phyloP scores from a whole-genome alignment of 2,888 invertebrate genomes.

The Sesamia inferens region DNA sequence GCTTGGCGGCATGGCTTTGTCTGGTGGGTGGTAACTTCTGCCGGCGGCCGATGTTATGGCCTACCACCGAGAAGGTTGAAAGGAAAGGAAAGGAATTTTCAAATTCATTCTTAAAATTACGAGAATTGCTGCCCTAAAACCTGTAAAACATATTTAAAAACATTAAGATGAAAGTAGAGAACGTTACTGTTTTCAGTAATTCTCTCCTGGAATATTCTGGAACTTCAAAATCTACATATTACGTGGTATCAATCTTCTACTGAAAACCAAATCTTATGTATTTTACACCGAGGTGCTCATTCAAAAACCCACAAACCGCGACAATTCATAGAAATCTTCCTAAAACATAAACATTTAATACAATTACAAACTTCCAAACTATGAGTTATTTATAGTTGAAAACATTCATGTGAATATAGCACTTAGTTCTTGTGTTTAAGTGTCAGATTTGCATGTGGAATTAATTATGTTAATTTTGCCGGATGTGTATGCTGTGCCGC shows the following conservation, averaged over 20 bases:
- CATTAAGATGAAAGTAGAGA: neutral
- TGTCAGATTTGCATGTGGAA: conserved; percentile 49
- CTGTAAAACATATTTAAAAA: neutral
- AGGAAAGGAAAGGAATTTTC: too few species aligned
- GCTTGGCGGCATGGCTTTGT: too few species aligned
- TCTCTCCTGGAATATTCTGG: neutral
- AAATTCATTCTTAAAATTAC: too few species aligned
- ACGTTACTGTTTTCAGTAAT: neutral
- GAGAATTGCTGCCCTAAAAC: too few species aligned
- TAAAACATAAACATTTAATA: conserved; percentile 47
- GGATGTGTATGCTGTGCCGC: conserved; percentile 55
- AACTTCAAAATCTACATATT: conserved; percentile 4
- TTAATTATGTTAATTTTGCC: conserved; percentile 65
- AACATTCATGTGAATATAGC: conserved; percentile 28
- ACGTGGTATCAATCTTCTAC: conserved; percentile 7
- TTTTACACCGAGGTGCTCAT: conserved; percentile 25
- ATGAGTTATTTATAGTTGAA: conserved; percentile 29
- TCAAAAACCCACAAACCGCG: conserved; percentile 37
- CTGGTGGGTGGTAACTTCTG: too few species aligned
- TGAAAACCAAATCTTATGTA: conserved; percentile 29
- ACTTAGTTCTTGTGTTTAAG: conserved; percentile 18
- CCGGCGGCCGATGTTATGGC: too few species aligned
- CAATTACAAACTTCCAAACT: conserved; percentile 28
- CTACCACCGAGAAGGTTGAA: too few species aligned
- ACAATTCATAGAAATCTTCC: conserved; percentile 36